These are phyloP conservation scores for Telmatherina bonti DNA, from an alignment of 2,797 vertebrate species.

Conservation along the genomic window DNA sequence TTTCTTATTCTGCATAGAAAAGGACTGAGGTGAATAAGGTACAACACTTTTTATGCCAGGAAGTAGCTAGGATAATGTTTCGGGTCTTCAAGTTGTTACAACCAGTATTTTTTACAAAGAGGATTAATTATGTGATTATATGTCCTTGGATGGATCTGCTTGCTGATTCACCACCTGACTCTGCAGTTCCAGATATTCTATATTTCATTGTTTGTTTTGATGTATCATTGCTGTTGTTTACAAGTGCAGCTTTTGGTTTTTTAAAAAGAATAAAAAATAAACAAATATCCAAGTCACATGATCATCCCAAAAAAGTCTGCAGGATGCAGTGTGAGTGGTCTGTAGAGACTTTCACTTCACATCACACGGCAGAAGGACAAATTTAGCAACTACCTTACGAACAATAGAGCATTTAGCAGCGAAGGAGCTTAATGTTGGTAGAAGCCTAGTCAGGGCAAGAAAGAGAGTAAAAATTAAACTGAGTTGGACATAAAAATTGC, in stretches of 20 bases:
- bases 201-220: too few relatives aligned
- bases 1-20: neutral
- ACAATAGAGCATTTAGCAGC: neutral
- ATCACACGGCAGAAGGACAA: neutral
- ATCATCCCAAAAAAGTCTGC: neutral
- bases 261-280: neutral
- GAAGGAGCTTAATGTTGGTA: neutral
- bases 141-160: neutral
- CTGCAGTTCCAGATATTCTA: too few relatives aligned
- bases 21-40: neutral
- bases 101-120: conserved; percentile 9
- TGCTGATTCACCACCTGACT: neutral
- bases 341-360: neutral
- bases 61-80: conserved; percentile 1
- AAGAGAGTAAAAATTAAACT: neutral
- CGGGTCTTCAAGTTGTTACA: conserved; percentile 1
- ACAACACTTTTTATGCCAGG: conserved; percentile 10
- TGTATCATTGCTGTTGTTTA: neutral
- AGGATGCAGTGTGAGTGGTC: neutral
- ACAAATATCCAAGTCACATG: neutral
- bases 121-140: neutral
- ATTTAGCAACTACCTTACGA: neutral
- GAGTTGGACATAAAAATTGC: neutral
- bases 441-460: conserved; percentile 9
- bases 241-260: neutral